These are phyloP conservation scores for Aporophyla nigra DNA, from an alignment of 2,888 invertebrate genomes.

Conservation along the genomic window DNA sequence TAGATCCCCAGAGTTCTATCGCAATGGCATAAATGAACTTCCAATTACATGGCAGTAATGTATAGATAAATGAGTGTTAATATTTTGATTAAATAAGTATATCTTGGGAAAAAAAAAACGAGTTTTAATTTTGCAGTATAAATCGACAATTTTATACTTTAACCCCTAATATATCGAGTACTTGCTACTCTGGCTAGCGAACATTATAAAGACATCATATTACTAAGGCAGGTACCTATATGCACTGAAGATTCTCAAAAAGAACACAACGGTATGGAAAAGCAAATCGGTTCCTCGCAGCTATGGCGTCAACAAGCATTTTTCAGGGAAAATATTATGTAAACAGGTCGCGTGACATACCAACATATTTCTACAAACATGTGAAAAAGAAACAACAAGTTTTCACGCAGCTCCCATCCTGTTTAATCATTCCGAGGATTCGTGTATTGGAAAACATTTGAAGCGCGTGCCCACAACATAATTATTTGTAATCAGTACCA, in stretches of 20 bases:
- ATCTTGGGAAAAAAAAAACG: too few species aligned
- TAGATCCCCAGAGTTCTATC: too few species aligned
- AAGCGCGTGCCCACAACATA: constrained; percentile 72
- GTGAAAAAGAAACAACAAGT: constrained; percentile 77
- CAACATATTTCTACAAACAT: constrained; percentile 65
- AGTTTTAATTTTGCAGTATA: too few species aligned
- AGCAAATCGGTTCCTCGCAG: constrained; percentile 65
- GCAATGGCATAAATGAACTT: too few species aligned
- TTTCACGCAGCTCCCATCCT: constrained; percentile 75
- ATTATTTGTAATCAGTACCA: constrained; percentile 48
- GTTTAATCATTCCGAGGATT: constrained; percentile 85
- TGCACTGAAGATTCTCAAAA: constrained; percentile 34
- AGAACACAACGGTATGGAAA: constrained; percentile 54
- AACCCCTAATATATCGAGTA: too few species aligned
- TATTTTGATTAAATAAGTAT: too few species aligned
- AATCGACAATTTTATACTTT: too few species aligned
- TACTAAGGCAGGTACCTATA: not conserved
- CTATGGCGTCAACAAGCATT: constrained; percentile 68
- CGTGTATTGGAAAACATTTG: constrained; percentile 75
- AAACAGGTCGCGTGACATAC: constrained; percentile 76
- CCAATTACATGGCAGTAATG: too few species aligned
- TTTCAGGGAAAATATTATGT: constrained; percentile 82
- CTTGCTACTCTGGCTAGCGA: not conserved
- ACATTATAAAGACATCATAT: not conserved
- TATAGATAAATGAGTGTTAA: too few species aligned